Conservation (phyloP, 2,888 invertebrate species). For the Oscheius onirici region DNA sequence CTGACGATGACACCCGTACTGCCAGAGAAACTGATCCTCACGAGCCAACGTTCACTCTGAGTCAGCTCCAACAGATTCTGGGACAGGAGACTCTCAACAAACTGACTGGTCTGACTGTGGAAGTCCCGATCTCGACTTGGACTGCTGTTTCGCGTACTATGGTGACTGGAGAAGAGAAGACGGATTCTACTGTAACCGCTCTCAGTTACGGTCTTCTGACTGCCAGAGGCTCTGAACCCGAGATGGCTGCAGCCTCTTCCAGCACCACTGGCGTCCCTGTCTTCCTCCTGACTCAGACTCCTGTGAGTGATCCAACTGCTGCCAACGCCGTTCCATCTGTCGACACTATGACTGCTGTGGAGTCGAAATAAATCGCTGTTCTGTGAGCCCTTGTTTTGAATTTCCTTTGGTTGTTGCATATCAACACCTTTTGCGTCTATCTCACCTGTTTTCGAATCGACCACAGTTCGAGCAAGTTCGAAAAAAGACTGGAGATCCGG, state of each 20-base stretch:
- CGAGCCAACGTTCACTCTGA: slow-evolving; percentile 5
- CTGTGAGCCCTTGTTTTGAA: too few relatives aligned
- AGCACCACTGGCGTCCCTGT: slow-evolving; percentile 5
- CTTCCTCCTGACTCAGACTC: background rate
- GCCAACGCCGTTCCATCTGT: background rate
- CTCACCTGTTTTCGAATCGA: too few relatives aligned
- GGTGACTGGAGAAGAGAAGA: slow-evolving; percentile 3
- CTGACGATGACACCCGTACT: slow-evolving; percentile 17
- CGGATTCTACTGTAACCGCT: background rate
- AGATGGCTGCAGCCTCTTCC: background rate
- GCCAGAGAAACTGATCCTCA: background rate
- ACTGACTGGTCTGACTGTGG: background rate
- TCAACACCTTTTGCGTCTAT: too few relatives aligned
- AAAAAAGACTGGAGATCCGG: too few relatives aligned
- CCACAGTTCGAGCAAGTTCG: too few relatives aligned
- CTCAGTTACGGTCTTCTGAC: background rate
- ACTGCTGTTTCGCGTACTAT: slow-evolving; percentile 13
- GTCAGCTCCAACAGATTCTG: background rate
- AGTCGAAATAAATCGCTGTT: slow-evolving; percentile 5
- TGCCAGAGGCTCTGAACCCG: slow-evolving; percentile 2
- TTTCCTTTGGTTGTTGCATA: too few relatives aligned
- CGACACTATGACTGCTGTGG: slow-evolving; percentile 4
- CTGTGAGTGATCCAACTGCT: background rate
- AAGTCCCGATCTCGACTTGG: background rate
- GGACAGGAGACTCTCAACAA: slow-evolving; percentile 2